phyloP scores from a whole-genome alignment of 2,797 vertebrate species.

The Sandelia bainsii region DNA sequence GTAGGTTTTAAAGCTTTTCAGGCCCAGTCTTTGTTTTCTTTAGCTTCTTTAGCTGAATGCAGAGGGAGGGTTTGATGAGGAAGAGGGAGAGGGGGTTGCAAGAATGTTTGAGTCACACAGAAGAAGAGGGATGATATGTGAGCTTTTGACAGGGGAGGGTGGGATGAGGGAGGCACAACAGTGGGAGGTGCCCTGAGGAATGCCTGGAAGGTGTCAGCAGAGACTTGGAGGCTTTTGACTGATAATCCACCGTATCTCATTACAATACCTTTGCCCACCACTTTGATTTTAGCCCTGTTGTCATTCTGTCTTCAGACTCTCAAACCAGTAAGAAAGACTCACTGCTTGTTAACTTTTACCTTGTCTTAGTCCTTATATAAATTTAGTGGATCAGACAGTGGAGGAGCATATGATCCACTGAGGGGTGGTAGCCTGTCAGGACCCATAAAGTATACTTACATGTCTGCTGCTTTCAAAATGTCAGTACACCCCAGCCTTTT shows the following conservation, averaged over 20 bases:
- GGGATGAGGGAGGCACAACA: slow-evolving; percentile 52
- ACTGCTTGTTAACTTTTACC: slow-evolving; percentile 28
- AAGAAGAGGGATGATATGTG: slow-evolving; percentile 72
- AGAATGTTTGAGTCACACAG: slow-evolving; percentile 73
- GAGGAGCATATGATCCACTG: slow-evolving; percentile 32
- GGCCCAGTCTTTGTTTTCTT: slow-evolving; percentile 59
- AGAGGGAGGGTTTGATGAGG: slow-evolving; percentile 44
- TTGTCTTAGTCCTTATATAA: slow-evolving; percentile 28
- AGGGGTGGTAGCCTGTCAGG: slow-evolving; percentile 34
- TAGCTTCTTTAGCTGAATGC: slow-evolving; percentile 57
- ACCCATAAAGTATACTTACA: slow-evolving; percentile 56
- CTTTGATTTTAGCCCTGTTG: slow-evolving; percentile 40
- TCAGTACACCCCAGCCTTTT: slow-evolving; percentile 68
- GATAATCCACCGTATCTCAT: slow-evolving; percentile 72
- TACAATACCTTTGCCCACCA: slow-evolving; percentile 45
- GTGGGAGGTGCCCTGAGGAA: slow-evolving; percentile 79
- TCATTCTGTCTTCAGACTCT: slow-evolving; percentile 28
- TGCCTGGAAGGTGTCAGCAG: slow-evolving; percentile 78
- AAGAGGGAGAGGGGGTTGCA: slow-evolving; percentile 47
- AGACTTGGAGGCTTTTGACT: slow-evolving; percentile 60
- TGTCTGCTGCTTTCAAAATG: slow-evolving; percentile 58
- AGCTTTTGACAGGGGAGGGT: slow-evolving; percentile 67
- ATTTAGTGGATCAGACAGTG: slow-evolving; percentile 26
- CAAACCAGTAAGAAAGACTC: slow-evolving; percentile 22
- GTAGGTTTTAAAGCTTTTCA: slow-evolving; percentile 45